Conservation (phyloP, 2,113 vertebrate species). For the Sylvicapra grimmia region DNA sequence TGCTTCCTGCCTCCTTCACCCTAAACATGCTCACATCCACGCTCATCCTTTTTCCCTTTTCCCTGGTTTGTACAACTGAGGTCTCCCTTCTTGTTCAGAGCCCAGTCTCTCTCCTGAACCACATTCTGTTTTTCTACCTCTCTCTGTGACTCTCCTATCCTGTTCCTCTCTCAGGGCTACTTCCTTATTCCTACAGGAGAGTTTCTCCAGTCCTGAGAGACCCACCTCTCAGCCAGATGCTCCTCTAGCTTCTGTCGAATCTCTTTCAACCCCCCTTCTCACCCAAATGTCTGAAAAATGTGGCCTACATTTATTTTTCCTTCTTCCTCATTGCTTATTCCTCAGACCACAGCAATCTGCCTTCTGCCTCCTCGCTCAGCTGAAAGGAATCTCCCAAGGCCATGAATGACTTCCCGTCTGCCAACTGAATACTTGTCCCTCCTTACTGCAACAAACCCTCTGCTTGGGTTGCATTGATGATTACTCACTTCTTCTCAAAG, state of each 20-base stretch:
- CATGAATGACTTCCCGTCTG: neutral
- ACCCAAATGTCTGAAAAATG: neutral
- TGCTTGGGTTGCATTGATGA: neutral
- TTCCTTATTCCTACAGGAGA: neutral
- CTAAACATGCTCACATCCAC: neutral
- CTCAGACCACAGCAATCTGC: neutral
- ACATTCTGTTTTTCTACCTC: neutral
- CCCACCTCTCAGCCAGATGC: neutral
- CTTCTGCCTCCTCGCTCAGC: neutral
- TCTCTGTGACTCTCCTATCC: neutral
- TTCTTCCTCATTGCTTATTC: neutral
- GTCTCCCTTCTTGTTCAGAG: neutral
- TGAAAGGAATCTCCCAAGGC: neutral
- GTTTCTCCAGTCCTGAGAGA: neutral
- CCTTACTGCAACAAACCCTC: neutral
- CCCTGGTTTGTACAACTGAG: neutral
- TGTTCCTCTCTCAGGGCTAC: neutral
- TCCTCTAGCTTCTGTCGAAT: neutral
- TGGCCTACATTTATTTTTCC: neutral
- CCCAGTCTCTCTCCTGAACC: neutral
- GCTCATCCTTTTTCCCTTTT: neutral
- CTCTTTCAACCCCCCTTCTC: neutral
- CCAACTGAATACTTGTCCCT: neutral
- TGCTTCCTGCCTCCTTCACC: neutral
- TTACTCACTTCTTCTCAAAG: neutral